Base-by-base conservation (phyloP, 2,113 vertebrate genomes). In the Salvator merianae region DNA sequence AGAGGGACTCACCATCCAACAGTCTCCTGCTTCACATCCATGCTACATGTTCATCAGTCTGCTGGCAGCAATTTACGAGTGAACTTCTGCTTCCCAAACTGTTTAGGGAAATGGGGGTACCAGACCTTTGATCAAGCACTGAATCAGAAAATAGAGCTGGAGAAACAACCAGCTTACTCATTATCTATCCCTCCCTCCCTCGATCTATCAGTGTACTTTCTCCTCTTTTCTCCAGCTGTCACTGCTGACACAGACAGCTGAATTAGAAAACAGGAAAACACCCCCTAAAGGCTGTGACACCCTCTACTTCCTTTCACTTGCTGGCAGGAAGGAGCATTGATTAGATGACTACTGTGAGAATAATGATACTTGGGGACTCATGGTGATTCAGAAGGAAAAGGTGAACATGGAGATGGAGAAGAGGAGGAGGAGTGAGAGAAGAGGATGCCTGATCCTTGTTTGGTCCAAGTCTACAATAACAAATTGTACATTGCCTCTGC, bases 181-280 rank as follows among this genome's bases (percentile, higher is more conserved):
- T 72, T 38, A 84, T 72, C 47, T 72, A 5, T 13, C 9, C 79
- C 18, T 74, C 3, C 0, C 0, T 34, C 62, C 9, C 47, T 78
- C 30, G 71, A 47, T 77, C 2, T 82, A 8, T 69, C 22, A 74
- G 38, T 78, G 40, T 77, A 88, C 78, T 76, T 77, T 10, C 84
- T 36, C 69, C 78, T 77, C 88, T 78, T 84, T 89, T 77, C 28
- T 87, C 83, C 86, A 94, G 84, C 89, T 93, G 89, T 86, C 92
- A 84, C 53, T 79, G 81, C 79, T 80, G 72, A 90, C 87, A 73
- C 74, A 75, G 69, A 88, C 0, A 40, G 68, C 68, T 78, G 84
- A 71, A 70, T 88, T 86, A 80, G 79, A 91, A 91, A 91, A 66
- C 30, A 89, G 70, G 89, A 32, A 91, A 91, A 90, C 84, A 32